Evolutionary conservation across 2,113 vertebrate species (phyloP).

Genomic region (Hippocampus barbouri): DNA sequence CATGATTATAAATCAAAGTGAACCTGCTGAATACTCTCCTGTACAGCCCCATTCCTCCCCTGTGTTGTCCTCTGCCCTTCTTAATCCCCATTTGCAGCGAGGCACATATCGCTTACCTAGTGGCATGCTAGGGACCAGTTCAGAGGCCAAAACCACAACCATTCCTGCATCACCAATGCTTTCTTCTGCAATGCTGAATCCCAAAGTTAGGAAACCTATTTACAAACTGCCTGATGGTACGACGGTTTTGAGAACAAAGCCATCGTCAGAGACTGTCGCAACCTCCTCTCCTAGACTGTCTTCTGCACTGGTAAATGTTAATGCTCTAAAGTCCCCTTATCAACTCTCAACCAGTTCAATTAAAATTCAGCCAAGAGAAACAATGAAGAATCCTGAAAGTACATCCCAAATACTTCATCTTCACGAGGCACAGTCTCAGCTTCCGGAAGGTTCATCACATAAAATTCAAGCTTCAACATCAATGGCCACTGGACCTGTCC

Average conservation of each 20-base stretch:
- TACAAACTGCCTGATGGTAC: conserved; percentile 54
- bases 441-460: conserved; percentile 51
- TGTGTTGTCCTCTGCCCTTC: conserved; percentile 56
- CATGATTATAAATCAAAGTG: conserved; percentile 57
- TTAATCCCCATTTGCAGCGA: conserved; percentile 49
- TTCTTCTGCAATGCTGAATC: conserved; percentile 52
- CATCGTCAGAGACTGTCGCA: conserved; percentile 14
- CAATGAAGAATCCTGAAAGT: conserved; percentile 27
- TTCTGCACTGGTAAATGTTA: conserved; percentile 57
- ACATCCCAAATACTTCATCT: conserved; percentile 44
- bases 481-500: conserved; percentile 40
- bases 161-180: conserved; percentile 44
- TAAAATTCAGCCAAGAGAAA: conserved; percentile 29
- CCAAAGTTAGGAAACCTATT: conserved; percentile 40
- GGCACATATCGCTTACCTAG: conserved; percentile 60
- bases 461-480: conserved; percentile 37
- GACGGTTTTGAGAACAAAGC: conserved; percentile 39
- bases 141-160: conserved; percentile 35
- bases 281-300: conserved; percentile 50
- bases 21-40: conserved; percentile 42
- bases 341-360: conserved; percentile 57
- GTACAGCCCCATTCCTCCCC: conserved; percentile 35
- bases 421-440: conserved; percentile 52
- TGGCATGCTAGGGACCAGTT: conserved; percentile 51
- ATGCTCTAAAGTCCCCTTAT: conserved; percentile 55